A percentile compares a stretch with the other conserved stretches of the same genome.
phyloP scores from a whole-genome alignment of 2,888 invertebrate genomes.

The Conistra vaccinii region DNA sequence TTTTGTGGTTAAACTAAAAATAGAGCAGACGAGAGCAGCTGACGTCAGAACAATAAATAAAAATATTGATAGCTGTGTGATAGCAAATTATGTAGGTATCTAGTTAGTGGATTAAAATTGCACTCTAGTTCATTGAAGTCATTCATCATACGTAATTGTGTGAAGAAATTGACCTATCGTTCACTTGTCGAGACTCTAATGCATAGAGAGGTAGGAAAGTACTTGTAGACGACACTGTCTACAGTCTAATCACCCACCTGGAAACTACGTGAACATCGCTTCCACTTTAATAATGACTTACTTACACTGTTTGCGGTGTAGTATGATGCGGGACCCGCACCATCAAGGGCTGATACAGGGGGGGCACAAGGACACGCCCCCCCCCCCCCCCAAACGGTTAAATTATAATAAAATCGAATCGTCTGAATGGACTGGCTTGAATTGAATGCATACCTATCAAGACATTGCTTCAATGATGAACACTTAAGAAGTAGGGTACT shows the following conservation, averaged over 20 bases:
- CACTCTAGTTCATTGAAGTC: slow-evolving; percentile 9
- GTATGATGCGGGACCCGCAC: not conserved
- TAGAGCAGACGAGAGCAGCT: slow-evolving; percentile 26
- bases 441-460: too few relatives aligned
- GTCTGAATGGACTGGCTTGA: too few relatives aligned
- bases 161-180: slow-evolving; percentile 29
- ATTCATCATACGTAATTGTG: slow-evolving; percentile 33
- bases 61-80: slow-evolving; percentile 14
- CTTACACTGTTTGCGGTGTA: not conserved
- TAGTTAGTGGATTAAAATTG: slow-evolving; percentile 23
- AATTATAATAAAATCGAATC: too few relatives aligned
- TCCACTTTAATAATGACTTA: slow-evolving; percentile 41
- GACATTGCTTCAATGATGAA: too few relatives aligned
- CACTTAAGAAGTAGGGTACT: too few relatives aligned
- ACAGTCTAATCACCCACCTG: slow-evolving; percentile 44
- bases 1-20: slow-evolving; percentile 34
- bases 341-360: too few relatives aligned
- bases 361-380: too few relatives aligned
- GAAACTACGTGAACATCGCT: slow-evolving; percentile 27
- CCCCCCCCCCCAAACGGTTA: too few relatives aligned
- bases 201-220: not conserved
- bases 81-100: not conserved
- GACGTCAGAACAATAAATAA: slow-evolving; percentile 30
- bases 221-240: slow-evolving; percentile 29
- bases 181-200: slow-evolving; percentile 25